Base-by-base conservation (phyloP, 2,888 invertebrate genomes). In the Ochlodes sylvanus region DNA sequence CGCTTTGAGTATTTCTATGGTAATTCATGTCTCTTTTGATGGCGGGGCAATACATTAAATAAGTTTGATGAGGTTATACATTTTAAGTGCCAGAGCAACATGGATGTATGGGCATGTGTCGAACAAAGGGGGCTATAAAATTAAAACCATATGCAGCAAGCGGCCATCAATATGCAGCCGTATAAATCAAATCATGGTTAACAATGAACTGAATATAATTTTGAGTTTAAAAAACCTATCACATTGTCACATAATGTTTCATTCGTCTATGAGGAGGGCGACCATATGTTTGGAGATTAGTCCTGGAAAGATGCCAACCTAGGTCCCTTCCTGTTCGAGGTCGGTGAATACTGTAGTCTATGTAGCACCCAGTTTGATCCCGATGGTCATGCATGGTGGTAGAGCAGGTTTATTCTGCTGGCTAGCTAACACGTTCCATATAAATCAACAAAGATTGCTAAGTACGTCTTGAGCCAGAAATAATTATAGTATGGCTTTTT, bases 231-330 rank as follows among this genome's bases (percentile, higher is more conserved):
- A 76, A 80, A 79, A 89, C 87, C 82, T 80, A 89, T 90, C 89
- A 87, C 82, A 86, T 88, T 89, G 89, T 89, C 90, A 83, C 87
- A 80, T 79, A 76, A 78, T 78, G 79, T 75, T 75, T 78, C 70
- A 76, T 73, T 65, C 70, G 55, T 73, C 68, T 71, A 71, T 66
- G 71, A 71, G 57, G 55, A 72, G 69, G 70, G 65, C 68, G 38
- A 58, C 73, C 71, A 73, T 62, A 15, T n/a, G 44, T 57, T 41
- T 50, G 2, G 0, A 12, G 50, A 50, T 19, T 19, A 19, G 2
- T 19, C 10, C 12, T 3, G 38, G 38, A 38, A 9, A 38, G 38
- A 1, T 9, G 12, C 10, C 38, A 38, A 38, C 9, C 38, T 38
- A 7, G 10, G 38, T 38, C 27, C 27, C 2, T 2, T 27, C 27